These are phyloP conservation scores for Brachionus rotundiformis DNA, from an alignment of 1,140 invertebrate genomes.

Conservation along the genomic window DNA sequence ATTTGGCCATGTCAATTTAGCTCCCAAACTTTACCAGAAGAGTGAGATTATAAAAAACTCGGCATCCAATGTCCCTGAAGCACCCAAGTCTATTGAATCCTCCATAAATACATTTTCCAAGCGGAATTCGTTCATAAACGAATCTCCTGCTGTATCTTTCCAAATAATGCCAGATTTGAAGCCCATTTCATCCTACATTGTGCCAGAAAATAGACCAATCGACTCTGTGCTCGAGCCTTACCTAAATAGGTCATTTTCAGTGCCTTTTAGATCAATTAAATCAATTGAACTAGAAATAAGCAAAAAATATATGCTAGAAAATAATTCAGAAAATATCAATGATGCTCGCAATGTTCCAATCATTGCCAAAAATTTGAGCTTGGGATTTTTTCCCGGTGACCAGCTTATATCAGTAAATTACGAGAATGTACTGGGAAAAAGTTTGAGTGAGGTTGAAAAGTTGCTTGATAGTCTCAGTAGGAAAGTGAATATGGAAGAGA, in stretches of 20 bases:
- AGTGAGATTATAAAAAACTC: background rate
- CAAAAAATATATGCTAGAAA: background rate
- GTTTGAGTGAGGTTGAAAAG: background rate
- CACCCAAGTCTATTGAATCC: background rate
- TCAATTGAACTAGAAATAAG: background rate
- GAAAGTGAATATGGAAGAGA: background rate
- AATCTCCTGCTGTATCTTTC: background rate
- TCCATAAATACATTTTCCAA: slow-evolving; percentile 19
- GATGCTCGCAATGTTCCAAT: background rate
- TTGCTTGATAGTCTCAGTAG: background rate
- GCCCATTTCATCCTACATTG: background rate
- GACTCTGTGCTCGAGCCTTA: background rate
- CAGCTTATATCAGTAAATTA: slow-evolving; percentile 9
- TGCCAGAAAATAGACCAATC: background rate
- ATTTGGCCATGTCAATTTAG: slow-evolving; percentile 15
- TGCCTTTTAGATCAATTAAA: background rate
- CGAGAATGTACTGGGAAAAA: background rate
- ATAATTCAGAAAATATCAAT: background rate
- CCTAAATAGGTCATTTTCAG: background rate
- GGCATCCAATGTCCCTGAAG: background rate
- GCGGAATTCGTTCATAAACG: slow-evolving; percentile 9
- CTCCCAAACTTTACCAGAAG: slow-evolving; percentile 10
- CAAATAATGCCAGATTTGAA: background rate
- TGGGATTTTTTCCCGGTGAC: background rate
- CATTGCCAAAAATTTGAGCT: background rate